Evolutionary conservation across 2,113 vertebrate species (phyloP), one percentile per base, ranked within the genome.

Genomic region (Clarias batrachus): DNA sequence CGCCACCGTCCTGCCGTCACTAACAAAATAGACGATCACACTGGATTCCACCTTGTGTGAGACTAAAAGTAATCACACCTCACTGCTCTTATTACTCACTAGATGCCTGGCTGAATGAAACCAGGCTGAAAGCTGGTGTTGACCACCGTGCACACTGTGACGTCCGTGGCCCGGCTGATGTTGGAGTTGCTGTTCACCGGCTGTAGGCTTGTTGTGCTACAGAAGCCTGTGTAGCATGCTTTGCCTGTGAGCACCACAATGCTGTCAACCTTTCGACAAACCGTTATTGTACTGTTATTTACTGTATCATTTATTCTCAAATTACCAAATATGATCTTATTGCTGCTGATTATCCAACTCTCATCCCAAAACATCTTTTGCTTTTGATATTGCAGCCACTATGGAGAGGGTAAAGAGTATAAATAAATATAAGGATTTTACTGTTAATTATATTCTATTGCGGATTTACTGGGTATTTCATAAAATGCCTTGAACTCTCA

Each of bases 281-380:
- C 25, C 3, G 12, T 33, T 74, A 52, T 33, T 63, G 37, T 16
- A 48, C 48, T 48, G 48, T 48, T 48, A 8, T 48, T 8, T 48
- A 48, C 48, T 48, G 48, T 48, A 48, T 48, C 6, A 48, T 48
- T 8, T 48, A 48, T 48, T 8, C 7, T 5, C 48, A 48, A 8
- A 48, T 92, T 92, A 95, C 95, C 93, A 90, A 94, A 94, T 71
- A 93, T 91, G 81, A 95, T 93, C 82, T 91, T 92, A 81, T 94
- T 96, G 89, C 95, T 94, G 85, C 89, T 93, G 82, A 95, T 94
- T 84, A 96, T 95, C 95, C 95, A 96, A 88, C 94, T 96, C 90
- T 96, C 95, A 85, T 95, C 95, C 94, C 95, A 95, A 88, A 96
- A 93, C 95, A 96, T 94, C 90, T 94, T 95, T 90, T 94, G 95